Conservation (phyloP, 2,113 vertebrate species). For the Melanerpes aurifrons region DNA sequence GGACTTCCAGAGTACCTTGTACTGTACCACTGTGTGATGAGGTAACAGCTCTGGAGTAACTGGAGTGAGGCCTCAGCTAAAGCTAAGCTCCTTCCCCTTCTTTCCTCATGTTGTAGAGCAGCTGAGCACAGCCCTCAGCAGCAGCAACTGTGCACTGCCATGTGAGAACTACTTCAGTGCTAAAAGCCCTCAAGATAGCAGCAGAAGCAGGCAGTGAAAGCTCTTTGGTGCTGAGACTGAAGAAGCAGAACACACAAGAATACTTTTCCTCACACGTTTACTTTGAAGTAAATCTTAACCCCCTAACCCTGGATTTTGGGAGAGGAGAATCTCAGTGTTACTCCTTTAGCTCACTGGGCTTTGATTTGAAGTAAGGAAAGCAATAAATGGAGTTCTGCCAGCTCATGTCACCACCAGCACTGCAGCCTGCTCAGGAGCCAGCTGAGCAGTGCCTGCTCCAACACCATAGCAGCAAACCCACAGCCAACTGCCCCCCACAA, state of each 20-base stretch:
- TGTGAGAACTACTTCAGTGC: background rate
- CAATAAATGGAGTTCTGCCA: background rate
- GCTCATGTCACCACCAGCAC: background rate
- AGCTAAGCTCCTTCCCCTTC: background rate
- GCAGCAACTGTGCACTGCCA: background rate
- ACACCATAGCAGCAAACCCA: background rate
- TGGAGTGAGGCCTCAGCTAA: background rate
- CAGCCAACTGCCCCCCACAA: background rate
- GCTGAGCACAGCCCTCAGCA: background rate
- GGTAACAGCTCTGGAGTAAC: background rate
- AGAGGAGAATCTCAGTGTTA: background rate
- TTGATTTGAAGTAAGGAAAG: background rate
- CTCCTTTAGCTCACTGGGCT: background rate
- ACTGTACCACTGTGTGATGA: background rate
- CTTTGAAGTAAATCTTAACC: conserved; percentile 10
- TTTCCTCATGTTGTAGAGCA: background rate
- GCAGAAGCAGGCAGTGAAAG: background rate
- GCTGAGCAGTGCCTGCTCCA: background rate
- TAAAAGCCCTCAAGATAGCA: background rate
- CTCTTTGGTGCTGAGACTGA: conserved; percentile 30
- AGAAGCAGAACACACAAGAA: conserved; percentile 12
- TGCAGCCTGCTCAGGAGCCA: background rate
- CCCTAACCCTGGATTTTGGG: background rate
- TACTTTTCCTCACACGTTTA: conserved; percentile 6
- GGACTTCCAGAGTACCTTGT: background rate